phyloP scores from a whole-genome alignment of 2,113 vertebrate species.

The Chloroceryle aenea region DNA sequence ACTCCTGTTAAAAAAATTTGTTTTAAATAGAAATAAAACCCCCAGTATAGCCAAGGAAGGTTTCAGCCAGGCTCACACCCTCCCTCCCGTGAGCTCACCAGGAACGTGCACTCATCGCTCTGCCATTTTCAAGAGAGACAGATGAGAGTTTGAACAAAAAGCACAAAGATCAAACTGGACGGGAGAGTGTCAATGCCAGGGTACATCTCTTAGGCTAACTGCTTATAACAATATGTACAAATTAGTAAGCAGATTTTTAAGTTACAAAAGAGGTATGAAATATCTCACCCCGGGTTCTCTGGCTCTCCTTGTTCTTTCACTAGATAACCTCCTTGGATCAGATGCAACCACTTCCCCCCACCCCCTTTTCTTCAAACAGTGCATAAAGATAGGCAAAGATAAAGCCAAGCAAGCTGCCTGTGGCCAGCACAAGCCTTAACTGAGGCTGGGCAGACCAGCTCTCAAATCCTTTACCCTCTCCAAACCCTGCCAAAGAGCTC shows the following conservation, averaged over 20 bases:
- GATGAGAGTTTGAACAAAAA: background rate
- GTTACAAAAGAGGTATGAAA: background rate
- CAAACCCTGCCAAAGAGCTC: background rate
- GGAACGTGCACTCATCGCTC: background rate
- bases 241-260: background rate
- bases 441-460: background rate
- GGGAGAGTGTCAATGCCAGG: background rate
- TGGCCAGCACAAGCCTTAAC: rapidly evolving
- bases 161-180: background rate
- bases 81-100: background rate
- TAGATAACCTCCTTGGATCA: background rate
- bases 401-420: background rate
- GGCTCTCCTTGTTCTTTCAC: background rate
- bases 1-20: background rate
- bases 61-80: background rate
- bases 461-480: background rate
- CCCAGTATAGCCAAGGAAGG: background rate
- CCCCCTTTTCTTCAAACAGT: background rate
- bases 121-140: background rate
- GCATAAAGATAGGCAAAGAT: background rate
- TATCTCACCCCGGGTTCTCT: rapidly evolving
- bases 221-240: background rate
- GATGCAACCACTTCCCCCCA: background rate
- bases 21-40: background rate
- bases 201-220: background rate